Evolutionary conservation across 2,797 vertebrate genomes (phyloP).

Genomic region (Botia kubotai): DNA sequence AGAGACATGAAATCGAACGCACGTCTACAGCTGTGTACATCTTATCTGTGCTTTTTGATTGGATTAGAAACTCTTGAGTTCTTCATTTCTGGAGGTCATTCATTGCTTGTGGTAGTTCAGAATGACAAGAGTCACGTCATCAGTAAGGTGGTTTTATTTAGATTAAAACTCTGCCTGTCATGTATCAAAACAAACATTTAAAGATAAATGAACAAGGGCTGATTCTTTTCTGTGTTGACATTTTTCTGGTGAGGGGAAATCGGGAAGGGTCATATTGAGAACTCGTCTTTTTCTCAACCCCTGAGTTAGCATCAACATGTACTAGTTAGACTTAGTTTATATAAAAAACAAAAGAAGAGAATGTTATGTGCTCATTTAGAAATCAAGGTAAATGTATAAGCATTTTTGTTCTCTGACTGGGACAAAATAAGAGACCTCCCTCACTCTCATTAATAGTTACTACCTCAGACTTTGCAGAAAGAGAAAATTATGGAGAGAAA

Average conservation of each 20-base stretch:
- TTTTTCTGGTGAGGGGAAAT: background rate
- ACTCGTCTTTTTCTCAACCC: too few relatives aligned
- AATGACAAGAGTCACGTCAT: slow-evolving; percentile 14
- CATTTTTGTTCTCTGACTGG: slow-evolving; percentile 21
- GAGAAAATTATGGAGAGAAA: slow-evolving; percentile 7
- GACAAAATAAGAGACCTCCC: slow-evolving; percentile 29
- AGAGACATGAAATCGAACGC: slow-evolving; percentile 39
- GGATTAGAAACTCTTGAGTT: background rate
- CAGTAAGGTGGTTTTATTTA: slow-evolving; percentile 11
- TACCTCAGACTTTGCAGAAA: slow-evolving; percentile 39
- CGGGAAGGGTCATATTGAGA: background rate
- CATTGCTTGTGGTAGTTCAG: background rate
- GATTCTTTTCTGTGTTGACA: background rate
- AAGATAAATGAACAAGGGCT: background rate
- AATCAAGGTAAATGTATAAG: background rate
- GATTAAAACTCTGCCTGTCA: slow-evolving; percentile 3
- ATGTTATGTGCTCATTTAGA: background rate
- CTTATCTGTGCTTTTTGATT: slow-evolving; percentile 4
- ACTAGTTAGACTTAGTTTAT: background rate
- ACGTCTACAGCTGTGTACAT: slow-evolving; percentile 29
- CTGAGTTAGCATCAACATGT: background rate
- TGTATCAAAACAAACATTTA: background rate
- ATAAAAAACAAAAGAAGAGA: background rate
- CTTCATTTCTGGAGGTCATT: slow-evolving; percentile 33
- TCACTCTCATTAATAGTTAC: slow-evolving; percentile 47